Conservation (phyloP, 2,797 vertebrate species). For the Heterohyrax brucei region DNA sequence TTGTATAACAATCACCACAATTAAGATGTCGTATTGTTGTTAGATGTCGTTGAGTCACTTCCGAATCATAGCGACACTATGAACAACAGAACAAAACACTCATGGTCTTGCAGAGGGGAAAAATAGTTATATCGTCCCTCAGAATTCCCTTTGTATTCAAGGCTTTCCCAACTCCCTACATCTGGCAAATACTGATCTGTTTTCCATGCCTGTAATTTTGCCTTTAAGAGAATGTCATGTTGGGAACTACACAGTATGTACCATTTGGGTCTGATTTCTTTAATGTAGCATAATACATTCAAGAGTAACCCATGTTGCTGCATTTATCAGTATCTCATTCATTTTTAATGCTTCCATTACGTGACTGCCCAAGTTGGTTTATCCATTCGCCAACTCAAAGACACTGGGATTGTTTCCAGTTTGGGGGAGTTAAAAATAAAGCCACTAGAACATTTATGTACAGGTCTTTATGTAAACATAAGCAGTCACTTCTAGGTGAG, state of each 20-base stretch:
- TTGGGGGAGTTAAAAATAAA: not conserved
- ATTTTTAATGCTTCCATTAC: too few species aligned
- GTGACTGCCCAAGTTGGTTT: not conserved
- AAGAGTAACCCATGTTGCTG: not conserved
- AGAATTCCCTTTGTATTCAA: not conserved
- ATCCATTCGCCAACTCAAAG: not conserved
- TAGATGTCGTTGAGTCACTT: too few species aligned
- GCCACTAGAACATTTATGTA: not conserved
- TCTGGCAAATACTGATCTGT: not conserved
- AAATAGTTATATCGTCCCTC: not conserved
- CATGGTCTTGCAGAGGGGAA: too few species aligned
- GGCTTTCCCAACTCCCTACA: too few species aligned
- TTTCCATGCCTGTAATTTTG: not conserved
- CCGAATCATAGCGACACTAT: too few species aligned
- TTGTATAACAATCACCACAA: not conserved
- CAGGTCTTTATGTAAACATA: not conserved
- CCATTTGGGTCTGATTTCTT: not conserved
- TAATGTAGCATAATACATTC: fast-evolving
- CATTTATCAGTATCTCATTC: too few species aligned
- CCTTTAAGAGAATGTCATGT: not conserved
- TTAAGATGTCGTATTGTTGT: not conserved
- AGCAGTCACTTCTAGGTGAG: not conserved
- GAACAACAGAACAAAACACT: too few species aligned
- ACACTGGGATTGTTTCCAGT: not conserved
- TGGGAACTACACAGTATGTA: not conserved